Base-by-base conservation (phyloP, 2,113 vertebrate genomes). In the Trematocara zebra region DNA sequence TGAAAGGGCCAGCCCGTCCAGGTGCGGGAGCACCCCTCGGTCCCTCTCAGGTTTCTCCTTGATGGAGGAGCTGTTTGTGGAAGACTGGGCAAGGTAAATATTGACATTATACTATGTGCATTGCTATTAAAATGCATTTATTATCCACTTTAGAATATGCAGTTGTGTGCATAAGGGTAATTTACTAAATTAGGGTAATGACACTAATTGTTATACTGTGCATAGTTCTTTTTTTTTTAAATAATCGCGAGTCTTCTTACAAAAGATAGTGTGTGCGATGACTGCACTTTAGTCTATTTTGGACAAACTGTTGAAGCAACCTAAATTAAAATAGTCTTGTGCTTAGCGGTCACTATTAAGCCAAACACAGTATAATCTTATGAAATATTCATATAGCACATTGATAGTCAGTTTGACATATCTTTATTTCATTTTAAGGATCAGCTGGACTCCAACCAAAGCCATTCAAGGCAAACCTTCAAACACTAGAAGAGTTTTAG, bases 1-100 rank as follows among this genome's bases (percentile, higher is more conserved):
- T 93, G 91, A 96, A 96, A 95, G 95, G 90, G 78, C 80, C 82
- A 84, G 94, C 91, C 94, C 89, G 94, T 90, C 95, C 96, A 97
- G 96, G 95, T 95, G 93, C 95, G 87, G 90, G 90, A 90, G 93
- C 86, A 82, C 89, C 87, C 91, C 90, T 94, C 84, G 84, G 89
- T 86, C 80, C 95, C 92, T 92, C 93, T 96, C 93, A 69, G 85
- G 92, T 96, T 96, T 95, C 96, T 87, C 85, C 85, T 94, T 88
- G 86, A 88, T 81, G 94, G 92, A 90, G 82, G 88, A 92, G 83
- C 78, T 59, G 91, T 90, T 79, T 69, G 44, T 86, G 91, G 78
- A 90, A 93, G 90, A 93, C 94, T 89, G 90, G 90, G 87, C 87
- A 85, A 82, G 59, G 90, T 86, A 91, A 94, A 94, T 90, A 93